phyloP scores from a whole-genome alignment of 2,797 vertebrate species.

The Lagorchestes hirsutus region DNA sequence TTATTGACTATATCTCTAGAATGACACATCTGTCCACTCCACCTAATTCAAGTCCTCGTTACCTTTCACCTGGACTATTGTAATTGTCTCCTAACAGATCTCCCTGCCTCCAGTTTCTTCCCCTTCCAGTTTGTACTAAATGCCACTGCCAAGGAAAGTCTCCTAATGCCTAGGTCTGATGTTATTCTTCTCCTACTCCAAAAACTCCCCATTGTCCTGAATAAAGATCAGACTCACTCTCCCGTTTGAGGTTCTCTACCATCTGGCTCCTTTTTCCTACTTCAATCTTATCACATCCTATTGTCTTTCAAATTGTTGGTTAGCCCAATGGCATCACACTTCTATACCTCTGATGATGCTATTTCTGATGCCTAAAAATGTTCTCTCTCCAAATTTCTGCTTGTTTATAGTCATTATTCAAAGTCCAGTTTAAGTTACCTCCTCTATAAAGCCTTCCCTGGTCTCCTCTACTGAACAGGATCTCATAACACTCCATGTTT shows the following conservation, averaged over 20 bases:
- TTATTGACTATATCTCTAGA: not conserved
- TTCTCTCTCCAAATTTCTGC: not conserved
- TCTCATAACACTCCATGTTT: too few species aligned
- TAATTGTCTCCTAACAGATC: not conserved
- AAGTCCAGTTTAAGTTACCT: not conserved
- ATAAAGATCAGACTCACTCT: not conserved
- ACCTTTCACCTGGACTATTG: not conserved
- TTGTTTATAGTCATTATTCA: not conserved
- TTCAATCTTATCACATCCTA: not conserved
- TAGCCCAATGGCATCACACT: not conserved
- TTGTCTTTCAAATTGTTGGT: not conserved
- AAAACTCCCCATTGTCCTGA: not conserved
- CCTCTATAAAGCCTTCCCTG: not conserved
- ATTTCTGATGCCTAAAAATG: not conserved
- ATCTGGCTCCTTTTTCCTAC: not conserved
- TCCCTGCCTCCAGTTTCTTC: not conserved
- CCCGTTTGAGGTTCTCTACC: not conserved
- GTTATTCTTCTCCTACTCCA: too few species aligned
- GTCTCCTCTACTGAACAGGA: too few species aligned
- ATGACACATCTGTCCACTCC: not conserved
- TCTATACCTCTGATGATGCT: too few species aligned
- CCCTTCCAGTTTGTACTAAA: not conserved
- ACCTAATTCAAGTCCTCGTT: not conserved
- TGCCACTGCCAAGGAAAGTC: not conserved
- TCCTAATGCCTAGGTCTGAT: not conserved